Percentiles rank a stretch among this genome's conserved stretches.
phyloP scores from a whole-genome alignment of 1,140 invertebrate genomes.

The Contarinia nasturtii region DNA sequence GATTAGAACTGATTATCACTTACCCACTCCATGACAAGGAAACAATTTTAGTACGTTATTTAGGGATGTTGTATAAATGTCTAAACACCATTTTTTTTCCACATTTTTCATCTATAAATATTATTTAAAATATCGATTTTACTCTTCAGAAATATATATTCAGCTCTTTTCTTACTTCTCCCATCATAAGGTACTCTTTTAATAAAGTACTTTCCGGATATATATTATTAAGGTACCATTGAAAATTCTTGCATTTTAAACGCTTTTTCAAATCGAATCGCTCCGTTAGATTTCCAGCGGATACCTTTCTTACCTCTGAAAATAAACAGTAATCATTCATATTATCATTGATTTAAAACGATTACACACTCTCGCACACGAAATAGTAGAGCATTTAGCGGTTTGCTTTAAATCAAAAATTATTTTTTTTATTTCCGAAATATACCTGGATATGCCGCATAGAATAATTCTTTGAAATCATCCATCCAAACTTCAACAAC shows the following conservation, averaged over 20 bases:
- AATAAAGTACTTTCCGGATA: conserved; percentile 96
- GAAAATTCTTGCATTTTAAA: conserved; percentile 73
- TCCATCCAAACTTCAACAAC: conserved; percentile 90
- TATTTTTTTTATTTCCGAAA: too few species aligned
- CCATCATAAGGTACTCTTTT: conserved; percentile 85
- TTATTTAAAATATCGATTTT: neutral
- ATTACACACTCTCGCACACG: conserved; percentile 2
- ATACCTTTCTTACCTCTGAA: conserved; percentile 61
- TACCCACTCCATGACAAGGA: conserved; percentile 89
- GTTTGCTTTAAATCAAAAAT: too few species aligned
- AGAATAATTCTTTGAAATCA: conserved; percentile 80
- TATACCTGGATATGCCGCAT: conserved; percentile 24
- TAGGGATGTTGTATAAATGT: conserved; percentile 90
- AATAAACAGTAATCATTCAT: too few species aligned
- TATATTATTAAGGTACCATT: conserved; percentile 90
- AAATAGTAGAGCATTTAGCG: too few species aligned
- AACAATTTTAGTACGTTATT: too few species aligned
- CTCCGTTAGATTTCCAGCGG: conserved; percentile 56
- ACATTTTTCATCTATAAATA: conserved; percentile 61
- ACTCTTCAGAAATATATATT: too few species aligned
- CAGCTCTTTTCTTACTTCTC: too few species aligned
- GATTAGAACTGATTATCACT: too few species aligned
- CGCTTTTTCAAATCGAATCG: conserved; percentile 52
- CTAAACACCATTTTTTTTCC: conserved; percentile 74
- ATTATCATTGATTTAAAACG: conserved; percentile 43